Percentiles rank a stretch among this genome's conserved stretches.
phyloP scores from a whole-genome alignment of 2,113 vertebrate genomes.

The Rhea pennata region DNA sequence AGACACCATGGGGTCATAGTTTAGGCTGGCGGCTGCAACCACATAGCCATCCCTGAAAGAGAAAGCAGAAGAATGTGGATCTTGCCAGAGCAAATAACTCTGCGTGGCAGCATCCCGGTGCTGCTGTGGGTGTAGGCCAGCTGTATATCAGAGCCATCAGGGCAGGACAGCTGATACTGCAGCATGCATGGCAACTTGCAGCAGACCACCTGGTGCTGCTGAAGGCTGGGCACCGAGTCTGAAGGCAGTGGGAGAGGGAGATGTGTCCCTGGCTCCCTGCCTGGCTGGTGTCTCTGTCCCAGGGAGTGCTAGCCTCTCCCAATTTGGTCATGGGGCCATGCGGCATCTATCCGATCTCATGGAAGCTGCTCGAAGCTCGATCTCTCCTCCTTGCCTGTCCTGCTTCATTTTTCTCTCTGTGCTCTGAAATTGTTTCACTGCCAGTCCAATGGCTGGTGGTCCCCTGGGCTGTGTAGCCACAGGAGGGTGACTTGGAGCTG shows the following conservation, averaged over 20 bases:
- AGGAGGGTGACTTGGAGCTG: background rate
- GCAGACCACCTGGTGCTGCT: background rate
- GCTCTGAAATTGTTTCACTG: background rate
- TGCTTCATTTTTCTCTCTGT: background rate
- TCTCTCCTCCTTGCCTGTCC: background rate
- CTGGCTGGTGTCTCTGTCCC: background rate
- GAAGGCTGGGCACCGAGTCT: background rate
- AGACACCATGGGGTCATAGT: constrained; percentile 85
- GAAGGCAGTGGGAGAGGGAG: background rate
- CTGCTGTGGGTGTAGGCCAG: background rate
- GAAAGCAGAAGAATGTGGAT: background rate
- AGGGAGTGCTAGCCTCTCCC: background rate
- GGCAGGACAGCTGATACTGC: background rate
- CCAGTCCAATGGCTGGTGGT: background rate
- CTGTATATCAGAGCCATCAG: background rate
- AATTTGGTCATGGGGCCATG: no score
- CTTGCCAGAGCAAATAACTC: fast-evolving
- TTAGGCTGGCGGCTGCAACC: constrained; percentile 86
- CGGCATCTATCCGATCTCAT: background rate
- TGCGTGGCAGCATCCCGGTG: background rate
- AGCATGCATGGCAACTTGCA: background rate
- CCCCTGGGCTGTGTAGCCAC: fast-evolving
- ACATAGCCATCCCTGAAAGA: constrained; percentile 79
- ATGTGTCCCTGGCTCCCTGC: constrained; percentile 14
- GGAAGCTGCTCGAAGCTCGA: background rate